Evolutionary conservation across 1,140 invertebrate species (phyloP), one percentile per base, ranked within the genome.

Genomic region (Drosophila ananassae): DNA sequence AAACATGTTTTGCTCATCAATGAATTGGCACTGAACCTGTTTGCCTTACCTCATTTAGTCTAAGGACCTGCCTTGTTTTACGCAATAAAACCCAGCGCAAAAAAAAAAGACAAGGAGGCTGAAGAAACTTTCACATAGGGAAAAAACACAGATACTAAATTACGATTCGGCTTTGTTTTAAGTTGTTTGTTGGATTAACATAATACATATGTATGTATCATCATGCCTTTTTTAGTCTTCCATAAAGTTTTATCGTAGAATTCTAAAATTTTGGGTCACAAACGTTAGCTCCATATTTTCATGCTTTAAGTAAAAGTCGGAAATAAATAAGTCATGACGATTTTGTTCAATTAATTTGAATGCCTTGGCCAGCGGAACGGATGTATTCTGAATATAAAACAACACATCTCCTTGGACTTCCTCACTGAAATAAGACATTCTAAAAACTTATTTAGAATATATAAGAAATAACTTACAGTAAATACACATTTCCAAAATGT

Each of bases 1-100:
- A 44, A 73, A 73, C 71, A 73, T 72, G 71, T 73, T 73, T 73
- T 73, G 58, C 67, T 73, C 71, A 73, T 73, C 71, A 73, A 73
- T 72, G 68, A 44, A 68, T 56, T 56, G 21, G 53, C 62, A 12
- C 66, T 69, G 51, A 68, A 69, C 66, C 66, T 69, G 66, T 69
- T 69, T 50, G 51, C 21, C 60, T 24, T 44, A 28, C 47, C 63
- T 67, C 63, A 52, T 67, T 64, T 64, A 67, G 63, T 67, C 63
- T 67, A 67, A 67, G 63, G 63, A 67, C 47, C 63, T 67, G 44
- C 21, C 17, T 24, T 47, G 32, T 21, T 21, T 24, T 44, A 41
- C 13, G 63, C 63, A 30, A 28, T 50, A 48, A 41, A 52, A 51
- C 5, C 41, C 13, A 44, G 2, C 9, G 8, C 2, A 41, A 41